These are phyloP conservation scores for Perodicticus potto DNA, from an alignment of 2,797 vertebrate species.

Conservation along the genomic window DNA sequence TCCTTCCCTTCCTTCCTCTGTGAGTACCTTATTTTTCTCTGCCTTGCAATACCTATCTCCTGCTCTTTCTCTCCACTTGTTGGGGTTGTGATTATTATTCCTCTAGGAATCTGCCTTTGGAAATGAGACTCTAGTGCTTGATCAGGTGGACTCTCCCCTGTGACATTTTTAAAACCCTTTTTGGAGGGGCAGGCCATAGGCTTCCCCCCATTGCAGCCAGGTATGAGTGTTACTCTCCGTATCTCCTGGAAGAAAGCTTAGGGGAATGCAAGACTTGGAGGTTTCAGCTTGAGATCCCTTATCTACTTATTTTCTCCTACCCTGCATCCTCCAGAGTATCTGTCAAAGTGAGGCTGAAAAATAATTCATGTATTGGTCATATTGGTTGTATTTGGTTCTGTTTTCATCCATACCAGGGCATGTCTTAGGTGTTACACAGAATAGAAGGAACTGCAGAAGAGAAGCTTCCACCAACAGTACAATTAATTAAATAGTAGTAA, in stretches of 20 bases:
- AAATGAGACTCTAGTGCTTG: not conserved
- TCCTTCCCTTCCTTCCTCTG: not conserved
- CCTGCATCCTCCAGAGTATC: not conserved
- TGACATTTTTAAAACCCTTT: not conserved
- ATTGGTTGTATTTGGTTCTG: not conserved
- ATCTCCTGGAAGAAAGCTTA: not conserved
- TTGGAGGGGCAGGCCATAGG: fast-evolving
- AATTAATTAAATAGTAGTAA: constrained; percentile 56
- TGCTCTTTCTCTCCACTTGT: not conserved
- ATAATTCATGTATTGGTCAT: not conserved
- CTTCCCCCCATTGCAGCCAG: not conserved
- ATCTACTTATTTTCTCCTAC: not conserved
- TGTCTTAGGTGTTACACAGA: not conserved
- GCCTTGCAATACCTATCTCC: too few relatives aligned
- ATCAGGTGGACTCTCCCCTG: not conserved
- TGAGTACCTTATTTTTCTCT: not conserved
- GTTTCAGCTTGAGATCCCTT: not conserved
- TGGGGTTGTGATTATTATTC: not conserved
- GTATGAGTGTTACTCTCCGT: fast-evolving
- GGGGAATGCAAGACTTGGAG: not conserved
- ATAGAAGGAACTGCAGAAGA: not conserved
- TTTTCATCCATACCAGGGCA: not conserved
- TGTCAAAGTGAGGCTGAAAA: not conserved
- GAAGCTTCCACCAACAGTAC: not conserved
- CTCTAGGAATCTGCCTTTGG: not conserved